A percentile compares a stretch with the other conserved stretches of the same genome.
Evolutionary conservation across 2,888 invertebrate species (phyloP).

Genomic region (Blastobasis adustella): DNA sequence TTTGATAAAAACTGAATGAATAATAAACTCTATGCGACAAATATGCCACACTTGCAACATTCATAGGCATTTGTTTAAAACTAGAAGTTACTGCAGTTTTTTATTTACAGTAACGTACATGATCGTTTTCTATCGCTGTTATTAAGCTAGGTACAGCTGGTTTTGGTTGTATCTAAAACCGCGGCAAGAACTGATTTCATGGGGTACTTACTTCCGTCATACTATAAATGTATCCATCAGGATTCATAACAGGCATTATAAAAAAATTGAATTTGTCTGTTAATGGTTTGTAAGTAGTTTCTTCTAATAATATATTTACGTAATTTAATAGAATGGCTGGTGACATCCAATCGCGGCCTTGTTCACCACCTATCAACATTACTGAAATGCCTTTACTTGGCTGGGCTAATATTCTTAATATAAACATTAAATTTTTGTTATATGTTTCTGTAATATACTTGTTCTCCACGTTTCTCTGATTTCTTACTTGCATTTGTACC

Average conservation of each 20-base stretch:
- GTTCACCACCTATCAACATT: constrained; percentile 46
- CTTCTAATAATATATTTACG: constrained; percentile 25
- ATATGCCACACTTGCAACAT: no score
- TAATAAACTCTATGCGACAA: no score
- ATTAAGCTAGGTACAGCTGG: no score
- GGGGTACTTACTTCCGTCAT: constrained; percentile 29
- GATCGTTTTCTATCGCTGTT: no score
- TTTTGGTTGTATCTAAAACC: no score
- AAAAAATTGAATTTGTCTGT: constrained; percentile 42
- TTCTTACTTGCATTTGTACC: constrained; percentile 24
- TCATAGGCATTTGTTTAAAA: no score
- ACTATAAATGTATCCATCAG: constrained; percentile 56
- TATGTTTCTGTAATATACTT: constrained; percentile 38
- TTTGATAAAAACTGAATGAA: no score
- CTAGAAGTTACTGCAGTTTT: no score
- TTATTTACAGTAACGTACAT: no score
- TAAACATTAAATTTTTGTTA: constrained; percentile 41
- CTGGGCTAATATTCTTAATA: constrained; percentile 34
- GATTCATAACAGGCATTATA: constrained; percentile 54
- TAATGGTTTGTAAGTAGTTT: constrained; percentile 11
- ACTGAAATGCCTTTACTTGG: no score
- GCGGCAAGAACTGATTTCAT: no score
- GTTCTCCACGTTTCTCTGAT: constrained; percentile 26
- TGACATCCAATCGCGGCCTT: constrained; percentile 53
- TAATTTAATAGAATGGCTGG: constrained; percentile 43